Percentiles rank a stretch among this genome's conserved stretches.
Evolutionary conservation across 1,140 invertebrate genomes (phyloP).

Genomic region (Trichonephila clavipes): DNA sequence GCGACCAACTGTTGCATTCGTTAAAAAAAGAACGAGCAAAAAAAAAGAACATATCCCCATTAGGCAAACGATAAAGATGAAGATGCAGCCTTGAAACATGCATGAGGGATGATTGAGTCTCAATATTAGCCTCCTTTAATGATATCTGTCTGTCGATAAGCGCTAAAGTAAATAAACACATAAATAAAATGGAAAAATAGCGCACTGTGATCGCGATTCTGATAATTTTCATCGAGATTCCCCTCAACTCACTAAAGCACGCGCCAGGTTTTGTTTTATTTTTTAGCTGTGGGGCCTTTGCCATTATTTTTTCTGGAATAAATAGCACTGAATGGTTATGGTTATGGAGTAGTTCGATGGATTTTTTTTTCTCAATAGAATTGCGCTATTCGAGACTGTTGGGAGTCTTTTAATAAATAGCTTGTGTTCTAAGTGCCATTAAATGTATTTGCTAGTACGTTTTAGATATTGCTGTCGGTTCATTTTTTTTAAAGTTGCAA

Average conservation of each 20-base stretch:
- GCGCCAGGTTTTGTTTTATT: background rate
- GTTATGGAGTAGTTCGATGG: background rate
- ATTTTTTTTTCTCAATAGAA: background rate
- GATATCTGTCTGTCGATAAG: constrained; percentile 37
- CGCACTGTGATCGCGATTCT: background rate
- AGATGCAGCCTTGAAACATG: background rate
- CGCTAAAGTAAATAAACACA: constrained; percentile 21
- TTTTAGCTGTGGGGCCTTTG: background rate
- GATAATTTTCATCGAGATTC: background rate
- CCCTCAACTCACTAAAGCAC: background rate
- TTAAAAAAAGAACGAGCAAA: background rate
- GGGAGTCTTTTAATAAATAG: too few species aligned
- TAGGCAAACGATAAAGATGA: constrained; percentile 19
- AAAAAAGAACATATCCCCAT: background rate
- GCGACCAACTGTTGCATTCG: background rate
- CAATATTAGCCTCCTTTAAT: constrained; percentile 23
- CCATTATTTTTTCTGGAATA: background rate
- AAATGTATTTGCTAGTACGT: too few species aligned
- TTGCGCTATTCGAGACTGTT: too few species aligned
- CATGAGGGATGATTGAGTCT: background rate
- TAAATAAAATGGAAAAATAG: background rate
- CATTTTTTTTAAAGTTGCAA: too few species aligned
- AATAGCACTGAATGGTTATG: background rate
- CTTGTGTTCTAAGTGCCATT: too few species aligned
- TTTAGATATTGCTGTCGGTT: too few species aligned